Evolutionary conservation across 2,797 vertebrate genomes (phyloP).

Genomic region (Calcarius lapponicus): DNA sequence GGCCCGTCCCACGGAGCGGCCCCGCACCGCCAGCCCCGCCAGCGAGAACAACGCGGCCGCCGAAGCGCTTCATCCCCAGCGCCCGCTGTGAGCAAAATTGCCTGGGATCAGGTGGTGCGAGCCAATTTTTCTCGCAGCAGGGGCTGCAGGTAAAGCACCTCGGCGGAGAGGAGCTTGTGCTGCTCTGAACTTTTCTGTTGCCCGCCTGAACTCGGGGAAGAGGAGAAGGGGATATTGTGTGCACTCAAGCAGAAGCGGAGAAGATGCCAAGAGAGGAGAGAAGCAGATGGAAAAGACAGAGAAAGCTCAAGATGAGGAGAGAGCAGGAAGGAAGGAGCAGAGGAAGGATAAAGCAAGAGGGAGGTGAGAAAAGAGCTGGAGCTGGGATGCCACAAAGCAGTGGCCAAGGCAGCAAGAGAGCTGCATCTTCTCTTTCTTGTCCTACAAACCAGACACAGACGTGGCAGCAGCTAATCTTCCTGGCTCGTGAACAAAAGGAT

Average conservation of each 20-base stretch:
- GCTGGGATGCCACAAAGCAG: slow-evolving; percentile 64
- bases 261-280: slow-evolving; percentile 62
- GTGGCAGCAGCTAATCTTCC: slow-evolving; percentile 68
- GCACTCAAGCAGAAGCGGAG: slow-evolving; percentile 45
- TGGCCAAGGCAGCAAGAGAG: slow-evolving; percentile 58
- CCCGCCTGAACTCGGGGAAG: slow-evolving; percentile 48
- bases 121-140: slow-evolving; percentile 73
- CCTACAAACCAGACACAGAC: slow-evolving; percentile 64
- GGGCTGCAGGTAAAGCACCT: slow-evolving; percentile 68
- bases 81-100: slow-evolving; percentile 70
- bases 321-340: slow-evolving; percentile 63
- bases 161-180: slow-evolving; percentile 4
- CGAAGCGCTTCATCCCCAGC: slow-evolving; percentile 42
- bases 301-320: slow-evolving; percentile 62
- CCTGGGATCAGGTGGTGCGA: slow-evolving; percentile 67
- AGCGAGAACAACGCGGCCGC: background rate
- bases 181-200: slow-evolving; percentile 53
- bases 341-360: slow-evolving; percentile 61
- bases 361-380: slow-evolving; percentile 65
- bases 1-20: background rate
- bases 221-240: slow-evolving; percentile 58
- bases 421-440: slow-evolving; percentile 65
- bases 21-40: background rate
- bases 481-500: slow-evolving; percentile 67
- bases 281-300: slow-evolving; percentile 66